Base-by-base conservation (phyloP, 1,140 invertebrate genomes). In the Apis laboriosa region DNA sequence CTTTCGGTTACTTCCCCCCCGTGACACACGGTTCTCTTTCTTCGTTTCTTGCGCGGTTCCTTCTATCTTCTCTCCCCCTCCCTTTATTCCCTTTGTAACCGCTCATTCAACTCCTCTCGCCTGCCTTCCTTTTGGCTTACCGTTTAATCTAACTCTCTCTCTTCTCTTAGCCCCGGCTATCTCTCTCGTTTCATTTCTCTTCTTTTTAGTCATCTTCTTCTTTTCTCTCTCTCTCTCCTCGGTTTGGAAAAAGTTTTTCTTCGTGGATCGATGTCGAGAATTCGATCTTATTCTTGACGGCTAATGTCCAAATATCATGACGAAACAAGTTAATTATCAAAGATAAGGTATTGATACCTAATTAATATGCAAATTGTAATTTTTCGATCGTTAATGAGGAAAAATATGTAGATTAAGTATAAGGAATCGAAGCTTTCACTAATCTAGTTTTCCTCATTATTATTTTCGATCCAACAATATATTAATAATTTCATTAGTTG, bases 81-180 rank as follows among this genome's bases (percentile, higher is more conserved):
- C 8, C 61, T 77, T 77, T 66, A 61, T 34, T 66, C 61, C 51
- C 75, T 66, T 66, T 77, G 56, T 63, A 74, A 58, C 55, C 64
- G 49, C 51, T 70, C 61, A 34, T 64, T 76, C 24, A 53, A 43
- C 21, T 53, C n/a, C 21, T 76, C 75, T 28, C 49, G 19, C 49
- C 49, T 51, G 17, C 15, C 58, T 9, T 8, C 51, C 60, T 51
- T n/a, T 51, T 19, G 61, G 61, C 61, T 66, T 63, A 63, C 64
- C 74, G 63, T 77, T 77, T 77, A 77, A 77, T 77, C 75, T 63
- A 77, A 77, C 75, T 77, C 74, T 66, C 75, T 63, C 58, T 77
- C 63, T 34, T 66, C 75, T 66, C 61, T 60, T n/a, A 17, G n/a
- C 21, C 19, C 11, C 12, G 7, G 61, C 61, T 66, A 77, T 77